phyloP scores from a whole-genome alignment of 2,888 invertebrate species.

The Linyphia triangularis region DNA sequence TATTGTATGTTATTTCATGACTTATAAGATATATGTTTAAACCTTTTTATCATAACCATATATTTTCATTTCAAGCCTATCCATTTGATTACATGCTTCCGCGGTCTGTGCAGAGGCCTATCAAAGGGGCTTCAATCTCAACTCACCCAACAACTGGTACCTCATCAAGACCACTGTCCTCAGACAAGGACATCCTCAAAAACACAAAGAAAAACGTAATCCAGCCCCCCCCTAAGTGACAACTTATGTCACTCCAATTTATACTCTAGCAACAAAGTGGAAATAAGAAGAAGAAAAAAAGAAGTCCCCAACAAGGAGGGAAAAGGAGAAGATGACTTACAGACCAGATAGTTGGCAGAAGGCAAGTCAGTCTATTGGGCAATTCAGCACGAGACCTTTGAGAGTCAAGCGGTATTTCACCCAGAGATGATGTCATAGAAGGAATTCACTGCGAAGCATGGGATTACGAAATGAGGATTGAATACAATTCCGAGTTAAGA shows the following conservation, averaged over 20 bases:
- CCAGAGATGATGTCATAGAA: not conserved
- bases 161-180: not conserved
- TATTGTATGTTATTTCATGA: too few species aligned
- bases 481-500: too few species aligned
- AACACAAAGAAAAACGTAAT: not conserved
- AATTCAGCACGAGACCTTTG: not conserved
- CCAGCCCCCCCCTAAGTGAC: not conserved
- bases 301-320: not conserved
- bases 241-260: constrained; percentile 17
- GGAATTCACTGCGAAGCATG: not conserved
- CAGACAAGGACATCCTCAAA: not conserved
- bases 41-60: too few species aligned
- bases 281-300: not conserved
- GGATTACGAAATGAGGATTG: too few species aligned
- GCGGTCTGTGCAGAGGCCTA: too few species aligned
- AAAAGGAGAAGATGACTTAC: not conserved
- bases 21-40: too few species aligned
- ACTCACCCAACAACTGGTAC: not conserved
- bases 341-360: too few species aligned
- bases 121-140: too few species aligned
- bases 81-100: too few species aligned
- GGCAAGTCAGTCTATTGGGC: not conserved
- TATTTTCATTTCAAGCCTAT: too few species aligned
- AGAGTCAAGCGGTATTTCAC: not conserved
- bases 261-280: not conserved